Conservation (phyloP, 2,113 vertebrate genomes). For the Saimiri boliviensis region DNA sequence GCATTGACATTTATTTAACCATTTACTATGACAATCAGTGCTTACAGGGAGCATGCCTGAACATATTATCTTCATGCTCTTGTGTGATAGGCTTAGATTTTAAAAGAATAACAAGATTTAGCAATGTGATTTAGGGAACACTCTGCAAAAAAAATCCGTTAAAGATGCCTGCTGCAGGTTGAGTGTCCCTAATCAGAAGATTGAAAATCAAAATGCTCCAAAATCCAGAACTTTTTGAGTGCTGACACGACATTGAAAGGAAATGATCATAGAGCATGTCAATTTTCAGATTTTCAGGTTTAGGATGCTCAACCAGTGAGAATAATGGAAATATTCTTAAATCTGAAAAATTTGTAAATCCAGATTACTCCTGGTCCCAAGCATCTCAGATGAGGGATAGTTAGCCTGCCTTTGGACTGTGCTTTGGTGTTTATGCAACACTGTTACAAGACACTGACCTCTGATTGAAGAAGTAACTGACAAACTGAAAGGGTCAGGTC, state of each 20-base stretch:
- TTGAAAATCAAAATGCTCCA: no score
- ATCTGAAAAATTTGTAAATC: no score
- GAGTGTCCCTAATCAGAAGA: no score
- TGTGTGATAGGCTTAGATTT: not conserved
- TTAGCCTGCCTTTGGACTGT: not conserved
- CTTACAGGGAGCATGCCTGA: not conserved
- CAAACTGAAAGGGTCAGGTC: not conserved
- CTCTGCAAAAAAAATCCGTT: not conserved
- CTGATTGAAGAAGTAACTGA: not conserved
- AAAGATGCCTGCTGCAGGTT: not conserved
- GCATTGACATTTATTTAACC: not conserved
- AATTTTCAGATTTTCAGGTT: no score
- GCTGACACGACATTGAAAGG: no score
- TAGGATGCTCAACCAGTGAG: no score
- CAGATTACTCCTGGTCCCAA: no score
- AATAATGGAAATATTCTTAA: no score
- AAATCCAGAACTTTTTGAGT: no score
- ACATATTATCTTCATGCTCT: not conserved
- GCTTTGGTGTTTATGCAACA: not conserved
- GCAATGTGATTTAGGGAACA: not conserved
- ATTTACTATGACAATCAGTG: not conserved
- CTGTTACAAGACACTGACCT: not conserved
- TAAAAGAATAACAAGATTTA: not conserved
- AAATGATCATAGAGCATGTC: no score
- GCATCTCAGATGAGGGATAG: no score